Percentiles rank a stretch among this genome's conserved stretches.
Conservation (phyloP, 2,888 invertebrate genomes). For the Tigriopus californicus region DNA sequence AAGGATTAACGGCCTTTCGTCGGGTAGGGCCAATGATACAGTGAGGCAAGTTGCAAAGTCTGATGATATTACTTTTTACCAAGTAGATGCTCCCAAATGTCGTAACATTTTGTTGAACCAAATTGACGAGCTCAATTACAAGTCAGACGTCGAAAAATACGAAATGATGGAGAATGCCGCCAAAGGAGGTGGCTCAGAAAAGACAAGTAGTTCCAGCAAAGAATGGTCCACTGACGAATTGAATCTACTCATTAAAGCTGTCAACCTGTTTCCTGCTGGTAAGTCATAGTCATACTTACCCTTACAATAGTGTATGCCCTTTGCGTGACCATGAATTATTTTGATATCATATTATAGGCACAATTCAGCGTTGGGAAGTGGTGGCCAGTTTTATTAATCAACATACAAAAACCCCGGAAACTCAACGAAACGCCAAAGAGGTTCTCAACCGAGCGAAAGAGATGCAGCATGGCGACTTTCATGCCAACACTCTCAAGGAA, state of each 20-base stretch:
- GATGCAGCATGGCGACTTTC: conserved; percentile 68
- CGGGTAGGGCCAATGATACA: too few species aligned
- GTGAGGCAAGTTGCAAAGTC: too few species aligned
- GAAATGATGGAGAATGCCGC: conserved; percentile 24
- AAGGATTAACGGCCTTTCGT: conserved; percentile 16
- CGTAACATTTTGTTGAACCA: conserved; percentile 41
- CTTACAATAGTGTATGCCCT: too few species aligned
- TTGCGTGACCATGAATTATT: too few species aligned
- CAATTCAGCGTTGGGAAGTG: conserved; percentile 47
- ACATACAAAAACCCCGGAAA: conserved; percentile 35
- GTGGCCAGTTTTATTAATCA: conserved; percentile 90
- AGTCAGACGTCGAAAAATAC: conserved; percentile 52
- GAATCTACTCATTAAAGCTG: conserved; percentile 82
- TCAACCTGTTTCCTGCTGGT: conserved; percentile 91
- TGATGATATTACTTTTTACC: too few species aligned
- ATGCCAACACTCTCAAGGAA: conserved; percentile 60
- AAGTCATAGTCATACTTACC: too few species aligned
- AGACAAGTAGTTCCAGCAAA: conserved; percentile 30
- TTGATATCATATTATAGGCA: not conserved
- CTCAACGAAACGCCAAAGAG: conserved; percentile 62
- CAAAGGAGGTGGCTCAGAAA: conserved; percentile 28
- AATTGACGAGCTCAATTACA: conserved; percentile 38
- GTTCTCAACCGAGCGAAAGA: conserved; percentile 90
- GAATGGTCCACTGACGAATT: conserved; percentile 71
- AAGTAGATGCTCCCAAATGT: conserved; percentile 1